These are phyloP conservation scores for Ophioninae sp. DNA, from an alignment of 2,888 invertebrate species.

Conservation along the genomic window DNA sequence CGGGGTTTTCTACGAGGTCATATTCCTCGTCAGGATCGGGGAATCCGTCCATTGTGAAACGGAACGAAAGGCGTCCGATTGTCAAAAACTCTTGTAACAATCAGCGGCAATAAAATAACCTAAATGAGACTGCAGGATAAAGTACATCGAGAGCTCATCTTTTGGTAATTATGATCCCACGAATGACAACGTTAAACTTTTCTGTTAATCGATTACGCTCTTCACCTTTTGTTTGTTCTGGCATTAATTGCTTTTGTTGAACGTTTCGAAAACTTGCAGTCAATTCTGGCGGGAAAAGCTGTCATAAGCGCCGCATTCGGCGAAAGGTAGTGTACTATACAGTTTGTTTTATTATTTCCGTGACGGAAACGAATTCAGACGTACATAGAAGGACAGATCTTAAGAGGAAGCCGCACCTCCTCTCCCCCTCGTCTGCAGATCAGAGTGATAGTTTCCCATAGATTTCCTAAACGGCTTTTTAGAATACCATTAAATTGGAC, in stretches of 20 bases:
- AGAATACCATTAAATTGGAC: no score
- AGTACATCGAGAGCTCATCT: neutral
- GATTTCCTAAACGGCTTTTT: no score
- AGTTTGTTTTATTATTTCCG: neutral
- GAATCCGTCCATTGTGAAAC: conserved; percentile 76
- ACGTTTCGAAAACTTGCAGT: neutral
- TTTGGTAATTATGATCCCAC: neutral
- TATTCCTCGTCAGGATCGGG: conserved; percentile 80
- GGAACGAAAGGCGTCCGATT: neutral
- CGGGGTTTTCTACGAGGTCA: conserved; percentile 78
- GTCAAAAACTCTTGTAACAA: neutral
- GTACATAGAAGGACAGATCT: no score
- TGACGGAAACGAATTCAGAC: no score
- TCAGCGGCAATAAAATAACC: conserved; percentile 27
- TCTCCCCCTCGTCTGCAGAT: no score
- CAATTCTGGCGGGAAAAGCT: conserved; percentile 23
- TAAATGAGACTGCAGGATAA: conserved; percentile 12
- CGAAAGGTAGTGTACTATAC: neutral
- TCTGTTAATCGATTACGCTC: neutral
- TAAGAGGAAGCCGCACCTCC: no score
- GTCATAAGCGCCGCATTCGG: neutral
- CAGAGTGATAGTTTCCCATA: no score
- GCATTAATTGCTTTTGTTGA: neutral
- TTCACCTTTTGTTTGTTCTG: neutral
- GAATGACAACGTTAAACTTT: neutral